phyloP scores from a whole-genome alignment of 2,113 vertebrate genomes.

The Piprites chloris region DNA sequence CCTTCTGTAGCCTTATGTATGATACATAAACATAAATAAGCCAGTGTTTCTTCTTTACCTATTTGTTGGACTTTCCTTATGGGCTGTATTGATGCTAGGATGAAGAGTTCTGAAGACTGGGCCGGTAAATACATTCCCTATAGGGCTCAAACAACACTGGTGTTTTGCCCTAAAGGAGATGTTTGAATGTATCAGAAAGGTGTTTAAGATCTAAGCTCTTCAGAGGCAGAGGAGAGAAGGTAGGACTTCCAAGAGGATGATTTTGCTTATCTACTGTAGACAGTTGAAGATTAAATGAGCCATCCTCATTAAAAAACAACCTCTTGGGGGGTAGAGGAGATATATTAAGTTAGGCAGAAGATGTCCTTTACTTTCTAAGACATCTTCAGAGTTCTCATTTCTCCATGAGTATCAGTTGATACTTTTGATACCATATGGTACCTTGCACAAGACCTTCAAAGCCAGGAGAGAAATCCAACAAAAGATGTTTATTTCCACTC shows the following conservation, averaged over 20 bases:
- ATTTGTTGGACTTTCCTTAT: not conserved
- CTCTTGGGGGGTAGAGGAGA: fast-evolving
- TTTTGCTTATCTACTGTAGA: not conserved
- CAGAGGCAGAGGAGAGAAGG: not conserved
- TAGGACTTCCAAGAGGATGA: not conserved
- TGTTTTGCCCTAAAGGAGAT: not conserved
- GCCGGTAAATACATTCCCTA: not conserved
- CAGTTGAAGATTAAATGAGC: not conserved
- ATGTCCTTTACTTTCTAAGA: not conserved
- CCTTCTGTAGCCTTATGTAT: not conserved
- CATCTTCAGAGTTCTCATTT: not conserved
- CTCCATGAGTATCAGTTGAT: not conserved
- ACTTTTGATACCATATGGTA: not conserved
- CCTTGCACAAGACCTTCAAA: not conserved
- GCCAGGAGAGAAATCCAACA: not conserved
- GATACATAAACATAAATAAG: not conserved
- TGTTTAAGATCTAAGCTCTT: not conserved
- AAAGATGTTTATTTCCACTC: not conserved
- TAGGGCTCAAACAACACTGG: not conserved
- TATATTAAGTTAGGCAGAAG: not conserved
- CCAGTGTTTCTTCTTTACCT: not conserved
- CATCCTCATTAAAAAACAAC: not conserved
- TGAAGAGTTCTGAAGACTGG: not conserved
- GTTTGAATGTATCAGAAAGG: not conserved
- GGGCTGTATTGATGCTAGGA: not conserved